Evolutionary conservation across 2,888 invertebrate species (phyloP).

Genomic region (Lycia hirtaria): DNA sequence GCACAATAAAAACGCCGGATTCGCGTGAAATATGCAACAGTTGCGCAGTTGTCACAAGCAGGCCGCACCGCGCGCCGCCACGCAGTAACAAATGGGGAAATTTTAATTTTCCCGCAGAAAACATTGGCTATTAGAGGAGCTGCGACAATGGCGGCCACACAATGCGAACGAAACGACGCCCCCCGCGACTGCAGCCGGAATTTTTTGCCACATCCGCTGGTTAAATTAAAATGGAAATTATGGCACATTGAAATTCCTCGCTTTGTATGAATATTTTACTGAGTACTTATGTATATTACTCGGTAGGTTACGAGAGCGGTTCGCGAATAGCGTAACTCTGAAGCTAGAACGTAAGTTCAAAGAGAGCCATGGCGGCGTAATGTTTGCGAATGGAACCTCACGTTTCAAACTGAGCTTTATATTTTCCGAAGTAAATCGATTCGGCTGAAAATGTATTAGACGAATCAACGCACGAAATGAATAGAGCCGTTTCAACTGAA

Average conservation of each 20-base stretch:
- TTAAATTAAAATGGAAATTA: constrained; percentile 47
- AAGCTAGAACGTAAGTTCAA: neutral
- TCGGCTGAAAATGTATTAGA: constrained; percentile 20
- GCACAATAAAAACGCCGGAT: no score
- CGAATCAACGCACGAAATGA: constrained; percentile 32
- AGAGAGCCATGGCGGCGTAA: constrained; percentile 1
- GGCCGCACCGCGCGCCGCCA: neutral
- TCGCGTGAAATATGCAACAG: neutral
- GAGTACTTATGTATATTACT: constrained; percentile 3
- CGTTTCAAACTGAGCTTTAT: constrained; percentile 7
- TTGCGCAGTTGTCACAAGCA: neutral
- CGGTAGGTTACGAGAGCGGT: constrained; percentile 6
- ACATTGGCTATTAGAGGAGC: constrained; percentile 44
- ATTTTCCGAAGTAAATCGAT: constrained; percentile 23
- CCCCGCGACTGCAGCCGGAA: constrained; percentile 39
- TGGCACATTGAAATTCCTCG: constrained; percentile 40
- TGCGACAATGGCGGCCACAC: constrained; percentile 42
- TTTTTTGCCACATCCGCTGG: constrained; percentile 40
- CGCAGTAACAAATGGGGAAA: constrained; percentile 33
- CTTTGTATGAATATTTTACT: constrained; percentile 27
- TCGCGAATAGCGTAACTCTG: neutral
- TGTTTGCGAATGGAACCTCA: neutral
- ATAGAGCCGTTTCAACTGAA: constrained; percentile 32
- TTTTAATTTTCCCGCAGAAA: constrained; percentile 43
- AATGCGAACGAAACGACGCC: constrained; percentile 36